phyloP scores from a whole-genome alignment of 2,797 vertebrate species.

The Ctenopoma multispine region DNA sequence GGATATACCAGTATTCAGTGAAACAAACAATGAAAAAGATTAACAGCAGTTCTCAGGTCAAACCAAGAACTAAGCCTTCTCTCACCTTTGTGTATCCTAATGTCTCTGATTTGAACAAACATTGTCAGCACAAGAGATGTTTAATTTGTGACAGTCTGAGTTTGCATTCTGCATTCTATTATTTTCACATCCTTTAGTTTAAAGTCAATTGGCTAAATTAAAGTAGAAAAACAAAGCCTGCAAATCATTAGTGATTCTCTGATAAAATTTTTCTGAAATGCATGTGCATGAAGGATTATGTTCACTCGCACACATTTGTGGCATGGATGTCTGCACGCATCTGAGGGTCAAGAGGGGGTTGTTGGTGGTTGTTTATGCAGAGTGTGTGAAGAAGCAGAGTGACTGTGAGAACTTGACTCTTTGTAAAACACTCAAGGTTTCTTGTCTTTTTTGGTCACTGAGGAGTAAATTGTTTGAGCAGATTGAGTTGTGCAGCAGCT shows the following conservation, averaged over 20 bases:
- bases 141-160: conserved; percentile 35
- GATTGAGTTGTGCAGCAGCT: conserved; percentile 84
- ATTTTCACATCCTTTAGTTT: conserved; percentile 18
- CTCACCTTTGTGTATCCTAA: conserved; percentile 21
- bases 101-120: conserved; percentile 24
- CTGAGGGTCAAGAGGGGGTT: conserved; percentile 64
- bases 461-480: conserved; percentile 74
- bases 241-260: conserved; percentile 42
- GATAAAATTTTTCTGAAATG: conserved; percentile 46
- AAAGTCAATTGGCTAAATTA: conserved; percentile 42
- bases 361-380: conserved; percentile 64
- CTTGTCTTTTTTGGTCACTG: conserved; percentile 64
- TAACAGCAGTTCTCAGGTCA: conserved; percentile 20
- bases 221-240: conserved; percentile 35
- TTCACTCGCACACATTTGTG: conserved; percentile 12
- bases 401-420: conserved; percentile 71
- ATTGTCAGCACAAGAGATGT: conserved; percentile 20
- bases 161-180: conserved; percentile 24
- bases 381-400: conserved; percentile 56
- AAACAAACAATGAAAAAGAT: conserved; percentile 29
- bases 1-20: not conserved
- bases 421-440: conserved; percentile 48
- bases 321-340: conserved; percentile 35
- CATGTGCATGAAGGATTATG: conserved; percentile 25
- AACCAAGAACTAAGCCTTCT: not conserved